phyloP scores from a whole-genome alignment of 2,797 vertebrate genomes.

The Cyprinodon diabolis region DNA sequence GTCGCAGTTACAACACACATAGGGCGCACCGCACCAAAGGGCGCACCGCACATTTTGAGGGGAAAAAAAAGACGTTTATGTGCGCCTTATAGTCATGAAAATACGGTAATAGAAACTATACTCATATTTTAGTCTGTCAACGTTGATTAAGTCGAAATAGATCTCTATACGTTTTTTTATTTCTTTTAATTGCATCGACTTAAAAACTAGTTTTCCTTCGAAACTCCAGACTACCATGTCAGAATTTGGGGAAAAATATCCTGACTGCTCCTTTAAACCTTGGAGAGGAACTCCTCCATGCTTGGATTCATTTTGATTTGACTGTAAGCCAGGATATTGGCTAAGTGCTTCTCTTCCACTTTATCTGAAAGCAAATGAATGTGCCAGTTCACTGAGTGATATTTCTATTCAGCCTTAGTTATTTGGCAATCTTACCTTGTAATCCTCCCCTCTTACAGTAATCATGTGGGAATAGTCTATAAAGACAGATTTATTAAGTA shows the following conservation, averaged over 20 bases:
- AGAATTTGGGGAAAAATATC: not conserved
- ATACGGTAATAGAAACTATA: too few species aligned
- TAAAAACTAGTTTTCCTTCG: not conserved
- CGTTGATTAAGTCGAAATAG: not conserved
- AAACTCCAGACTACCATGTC: not conserved
- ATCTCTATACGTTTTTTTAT: not conserved
- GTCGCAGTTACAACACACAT: too few species aligned
- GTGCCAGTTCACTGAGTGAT: conserved; percentile 31
- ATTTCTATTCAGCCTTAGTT: conserved; percentile 33
- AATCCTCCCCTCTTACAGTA: not conserved
- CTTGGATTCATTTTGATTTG: conserved; percentile 13
- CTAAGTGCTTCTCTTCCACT: conserved; percentile 16
- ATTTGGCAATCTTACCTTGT: conserved; percentile 30
- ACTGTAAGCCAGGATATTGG: conserved; percentile 36
- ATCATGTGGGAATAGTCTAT: not conserved
- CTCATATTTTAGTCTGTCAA: not conserved
- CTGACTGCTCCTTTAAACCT: conserved; percentile 7
- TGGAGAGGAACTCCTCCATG: not conserved
- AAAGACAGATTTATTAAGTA: not conserved
- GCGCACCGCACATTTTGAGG: too few species aligned
- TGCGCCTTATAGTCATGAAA: too few species aligned
- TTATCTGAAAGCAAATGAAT: conserved; percentile 30
- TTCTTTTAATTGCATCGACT: not conserved
- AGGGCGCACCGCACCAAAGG: too few species aligned
- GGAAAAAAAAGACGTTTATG: too few species aligned